Percentiles rank a stretch among this genome's conserved stretches.
Evolutionary conservation across 1,140 invertebrate genomes (phyloP).

Genomic region (Mesaphorura yosii): DNA sequence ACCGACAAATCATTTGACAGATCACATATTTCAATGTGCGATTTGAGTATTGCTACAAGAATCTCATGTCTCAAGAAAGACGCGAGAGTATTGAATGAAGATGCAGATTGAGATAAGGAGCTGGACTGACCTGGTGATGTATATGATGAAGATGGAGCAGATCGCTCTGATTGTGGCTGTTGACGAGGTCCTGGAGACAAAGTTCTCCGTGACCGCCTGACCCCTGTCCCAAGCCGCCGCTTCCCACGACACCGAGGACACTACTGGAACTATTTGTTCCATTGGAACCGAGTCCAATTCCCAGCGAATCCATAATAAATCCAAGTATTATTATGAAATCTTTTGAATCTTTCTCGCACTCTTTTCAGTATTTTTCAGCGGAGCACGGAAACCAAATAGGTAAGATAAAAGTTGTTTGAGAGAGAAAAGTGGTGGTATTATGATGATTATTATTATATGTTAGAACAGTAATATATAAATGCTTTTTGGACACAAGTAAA

Average conservation of each 20-base stretch:
- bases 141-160: constrained; percentile 18
- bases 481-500: background rate
- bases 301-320: constrained; percentile 2
- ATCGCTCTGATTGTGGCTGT: constrained; percentile 7
- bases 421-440: background rate
- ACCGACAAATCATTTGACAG: background rate
- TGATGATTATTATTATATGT: too few relatives aligned
- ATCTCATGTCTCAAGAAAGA: background rate
- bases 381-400: background rate
- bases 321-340: too few relatives aligned
- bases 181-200: constrained; percentile 19
- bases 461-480: too few relatives aligned
- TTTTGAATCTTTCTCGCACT: too few relatives aligned
- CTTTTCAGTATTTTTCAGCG: background rate
- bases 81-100: background rate
- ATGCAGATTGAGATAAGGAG: background rate
- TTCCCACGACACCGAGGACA: background rate
- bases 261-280: background rate
- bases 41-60: background rate
- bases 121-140: constrained; percentile 14
- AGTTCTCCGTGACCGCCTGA: constrained; percentile 7
- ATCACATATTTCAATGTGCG: constrained; percentile 7
- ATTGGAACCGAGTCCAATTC: constrained; percentile 6
- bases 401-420: too few relatives aligned
- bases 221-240: constrained; percentile 4